These are phyloP conservation scores for Coilia nasus DNA, from an alignment of 2,797 vertebrate species.

Conservation along the genomic window DNA sequence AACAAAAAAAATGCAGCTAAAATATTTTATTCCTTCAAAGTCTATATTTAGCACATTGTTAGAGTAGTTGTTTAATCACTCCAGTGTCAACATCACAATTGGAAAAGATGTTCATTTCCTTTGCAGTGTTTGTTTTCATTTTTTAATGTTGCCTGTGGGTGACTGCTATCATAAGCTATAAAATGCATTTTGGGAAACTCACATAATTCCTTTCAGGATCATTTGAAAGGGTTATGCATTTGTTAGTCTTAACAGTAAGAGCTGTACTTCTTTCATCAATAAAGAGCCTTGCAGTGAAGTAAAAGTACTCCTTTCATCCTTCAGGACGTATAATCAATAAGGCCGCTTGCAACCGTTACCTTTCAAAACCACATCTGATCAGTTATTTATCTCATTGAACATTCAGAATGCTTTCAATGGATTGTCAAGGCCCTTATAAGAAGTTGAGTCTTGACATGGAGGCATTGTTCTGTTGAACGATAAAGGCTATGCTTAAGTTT, in stretches of 20 bases:
- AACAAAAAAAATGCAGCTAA: background rate
- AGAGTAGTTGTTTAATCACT: background rate
- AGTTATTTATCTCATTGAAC: slow-evolving; percentile 41
- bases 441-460: slow-evolving; percentile 23
- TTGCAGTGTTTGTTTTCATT: slow-evolving; percentile 20
- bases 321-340: background rate
- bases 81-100: slow-evolving; percentile 7
- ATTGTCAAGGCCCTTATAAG: slow-evolving; percentile 34
- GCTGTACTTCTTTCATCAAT: background rate
- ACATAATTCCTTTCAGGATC: background rate
- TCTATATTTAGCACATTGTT: background rate
- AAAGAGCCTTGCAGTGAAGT: background rate
- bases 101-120: slow-evolving; percentile 10
- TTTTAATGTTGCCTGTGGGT: background rate
- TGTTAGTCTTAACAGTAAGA: background rate
- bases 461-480: slow-evolving; percentile 9
- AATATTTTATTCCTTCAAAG: background rate
- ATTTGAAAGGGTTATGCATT: background rate
- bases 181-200: background rate
- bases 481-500: no score
- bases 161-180: slow-evolving; percentile 9
- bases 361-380: slow-evolving; percentile 10
- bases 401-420: slow-evolving; percentile 37
- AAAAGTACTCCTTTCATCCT: background rate
- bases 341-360: background rate